Percentiles rank a stretch among this genome's conserved stretches.
Conservation (phyloP, 2,113 vertebrate species). For the Percopsis transmontana region DNA sequence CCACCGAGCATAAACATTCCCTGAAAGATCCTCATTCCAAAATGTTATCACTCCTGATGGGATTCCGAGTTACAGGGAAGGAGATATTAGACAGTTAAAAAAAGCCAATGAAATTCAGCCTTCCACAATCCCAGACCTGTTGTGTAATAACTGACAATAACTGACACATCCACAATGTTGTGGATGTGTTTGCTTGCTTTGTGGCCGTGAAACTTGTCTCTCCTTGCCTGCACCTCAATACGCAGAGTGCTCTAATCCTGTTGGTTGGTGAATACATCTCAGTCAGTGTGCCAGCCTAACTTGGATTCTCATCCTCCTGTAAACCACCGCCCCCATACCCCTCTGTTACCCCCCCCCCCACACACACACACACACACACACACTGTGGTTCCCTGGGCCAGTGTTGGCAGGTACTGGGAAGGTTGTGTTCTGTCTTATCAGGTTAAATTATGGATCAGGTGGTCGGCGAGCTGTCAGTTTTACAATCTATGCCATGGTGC, state of each 20-base stretch:
- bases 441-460: slow-evolving; percentile 74
- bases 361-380: slow-evolving; percentile 7
- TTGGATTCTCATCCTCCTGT: too few species aligned
- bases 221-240: slow-evolving; percentile 17
- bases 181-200: slow-evolving; percentile 53
- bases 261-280: neutral
- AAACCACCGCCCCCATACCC: neutral
- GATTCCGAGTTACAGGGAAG: slow-evolving; percentile 42
- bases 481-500: slow-evolving; percentile 52
- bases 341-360: slow-evolving; percentile 39
- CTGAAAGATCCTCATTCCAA: slow-evolving; percentile 65
- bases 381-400: slow-evolving; percentile 33
- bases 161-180: slow-evolving; percentile 40
- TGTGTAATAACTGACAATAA: slow-evolving; percentile 35
- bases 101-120: slow-evolving; percentile 35
- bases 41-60: slow-evolving; percentile 50
- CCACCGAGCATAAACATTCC: slow-evolving; percentile 61
- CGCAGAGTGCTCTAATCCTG: slow-evolving; percentile 40
- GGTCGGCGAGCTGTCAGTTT: slow-evolving; percentile 62
- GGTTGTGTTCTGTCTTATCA: slow-evolving; percentile 62
- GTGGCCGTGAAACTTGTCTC: slow-evolving; percentile 28
- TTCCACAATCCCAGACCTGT: slow-evolving; percentile 27
- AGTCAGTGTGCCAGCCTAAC: too few species aligned
- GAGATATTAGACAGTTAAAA: slow-evolving; percentile 51
- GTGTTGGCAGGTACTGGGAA: slow-evolving; percentile 55